These are phyloP conservation scores for Laticauda laticaudata DNA, from an alignment of 2,113 vertebrate genomes.

Conservation along the genomic window DNA sequence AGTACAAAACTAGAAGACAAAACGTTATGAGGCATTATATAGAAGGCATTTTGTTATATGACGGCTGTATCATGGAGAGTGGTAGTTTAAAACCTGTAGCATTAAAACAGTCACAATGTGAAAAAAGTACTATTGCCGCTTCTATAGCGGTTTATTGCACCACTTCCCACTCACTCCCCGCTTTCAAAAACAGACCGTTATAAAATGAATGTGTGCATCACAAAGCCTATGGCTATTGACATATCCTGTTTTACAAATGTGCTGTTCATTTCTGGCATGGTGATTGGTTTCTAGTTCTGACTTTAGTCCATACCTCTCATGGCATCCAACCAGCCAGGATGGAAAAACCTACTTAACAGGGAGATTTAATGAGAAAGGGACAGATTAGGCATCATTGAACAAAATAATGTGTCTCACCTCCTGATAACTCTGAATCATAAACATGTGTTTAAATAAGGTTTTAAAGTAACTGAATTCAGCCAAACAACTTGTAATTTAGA, in stretches of 20 bases:
- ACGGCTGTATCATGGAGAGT: background rate
- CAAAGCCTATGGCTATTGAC: background rate
- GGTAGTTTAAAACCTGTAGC: background rate
- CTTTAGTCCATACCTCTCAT: background rate
- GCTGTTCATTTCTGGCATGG: background rate
- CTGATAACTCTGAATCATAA: background rate
- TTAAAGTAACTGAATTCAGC: background rate
- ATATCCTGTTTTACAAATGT: background rate
- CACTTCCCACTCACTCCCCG: background rate
- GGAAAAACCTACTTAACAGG: background rate
- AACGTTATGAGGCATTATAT: background rate
- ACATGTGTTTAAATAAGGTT: background rate
- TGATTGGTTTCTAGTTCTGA: background rate
- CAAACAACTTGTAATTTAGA: background rate
- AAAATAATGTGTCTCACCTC: background rate
- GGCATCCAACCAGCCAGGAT: background rate
- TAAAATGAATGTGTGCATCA: background rate
- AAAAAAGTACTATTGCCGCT: background rate
- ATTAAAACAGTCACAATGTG: background rate
- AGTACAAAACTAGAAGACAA: background rate
- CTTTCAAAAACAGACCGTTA: background rate
- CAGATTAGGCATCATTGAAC: background rate
- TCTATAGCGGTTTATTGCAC: background rate
- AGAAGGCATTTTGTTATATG: background rate
- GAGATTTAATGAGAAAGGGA: background rate